Evolutionary conservation across 2,888 invertebrate species (phyloP).

Genomic region (Polymixis flavicincta): DNA sequence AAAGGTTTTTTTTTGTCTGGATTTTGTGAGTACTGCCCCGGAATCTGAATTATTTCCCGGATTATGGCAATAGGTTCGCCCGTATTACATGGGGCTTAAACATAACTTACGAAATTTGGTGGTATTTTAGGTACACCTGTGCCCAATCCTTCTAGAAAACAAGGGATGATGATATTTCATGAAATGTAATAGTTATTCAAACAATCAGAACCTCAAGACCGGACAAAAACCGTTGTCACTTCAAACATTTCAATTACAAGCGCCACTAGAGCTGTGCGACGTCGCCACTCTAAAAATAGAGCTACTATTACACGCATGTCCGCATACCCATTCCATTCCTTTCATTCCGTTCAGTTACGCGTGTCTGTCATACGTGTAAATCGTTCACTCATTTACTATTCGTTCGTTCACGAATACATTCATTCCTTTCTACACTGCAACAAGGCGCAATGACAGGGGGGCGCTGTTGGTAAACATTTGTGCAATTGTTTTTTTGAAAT

Average conservation of each 20-base stretch:
- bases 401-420: conserved; percentile 28
- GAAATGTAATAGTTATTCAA: background rate
- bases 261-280: conserved; percentile 22
- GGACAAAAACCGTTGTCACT: background rate
- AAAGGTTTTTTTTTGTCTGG: too few relatives aligned
- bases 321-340: conserved; percentile 43
- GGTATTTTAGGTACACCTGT: too few relatives aligned
- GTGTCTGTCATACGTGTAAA: conserved; percentile 26
- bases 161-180: too few relatives aligned
- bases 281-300: conserved; percentile 43
- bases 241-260: conserved; percentile 42
- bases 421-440: background rate
- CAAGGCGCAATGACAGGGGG: background rate
- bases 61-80: too few relatives aligned
- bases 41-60: too few relatives aligned
- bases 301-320: conserved; percentile 38
- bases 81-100: too few relatives aligned
- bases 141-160: too few relatives aligned
- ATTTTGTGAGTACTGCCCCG: too few relatives aligned
- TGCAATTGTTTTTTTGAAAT: background rate
- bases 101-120: too few relatives aligned
- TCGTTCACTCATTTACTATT: conserved; percentile 40
- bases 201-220: background rate
- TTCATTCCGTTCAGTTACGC: conserved; percentile 16
- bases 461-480: background rate